Percentiles rank a stretch among this genome's conserved stretches.
These are phyloP conservation scores for Stictocephala bisonia DNA, from an alignment of 2,888 invertebrate species.

Conservation along the genomic window DNA sequence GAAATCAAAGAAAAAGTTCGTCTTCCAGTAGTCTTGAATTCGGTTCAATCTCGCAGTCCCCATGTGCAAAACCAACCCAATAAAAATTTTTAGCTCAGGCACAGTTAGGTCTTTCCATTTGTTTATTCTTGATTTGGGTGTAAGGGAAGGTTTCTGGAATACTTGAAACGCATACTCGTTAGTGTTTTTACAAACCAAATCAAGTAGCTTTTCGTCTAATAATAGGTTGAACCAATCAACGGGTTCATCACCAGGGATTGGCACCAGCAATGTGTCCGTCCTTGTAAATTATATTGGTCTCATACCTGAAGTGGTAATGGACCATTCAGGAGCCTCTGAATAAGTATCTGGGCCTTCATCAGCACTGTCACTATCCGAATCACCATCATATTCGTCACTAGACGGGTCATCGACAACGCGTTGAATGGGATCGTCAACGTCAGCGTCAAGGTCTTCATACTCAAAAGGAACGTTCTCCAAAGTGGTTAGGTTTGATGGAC, in stretches of 20 bases:
- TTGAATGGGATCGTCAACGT: neutral
- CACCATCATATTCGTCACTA: neutral
- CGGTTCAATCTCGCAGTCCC: constrained; percentile 45
- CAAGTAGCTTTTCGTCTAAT: neutral
- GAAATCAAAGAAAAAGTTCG: constrained; percentile 33
- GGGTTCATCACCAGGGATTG: neutral
- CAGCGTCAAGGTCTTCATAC: neutral
- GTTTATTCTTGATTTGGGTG: too few relatives aligned
- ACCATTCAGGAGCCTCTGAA: constrained; percentile 1
- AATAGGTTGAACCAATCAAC: constrained; percentile 3
- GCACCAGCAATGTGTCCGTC: neutral
- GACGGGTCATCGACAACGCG: neutral
- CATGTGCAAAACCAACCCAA: constrained; percentile 46
- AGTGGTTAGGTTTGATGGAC: too few relatives aligned
- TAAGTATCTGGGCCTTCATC: neutral
- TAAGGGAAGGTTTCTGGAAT: neutral
- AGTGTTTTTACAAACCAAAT: neutral
- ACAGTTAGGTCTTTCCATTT: constrained; percentile 4
- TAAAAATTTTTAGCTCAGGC: constrained; percentile 28
- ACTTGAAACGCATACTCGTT: neutral
- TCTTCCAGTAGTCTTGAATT: constrained; percentile 46
- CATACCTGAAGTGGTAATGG: constrained; percentile 3
- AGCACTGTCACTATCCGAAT: neutral
- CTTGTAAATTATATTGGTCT: constrained; percentile 2
- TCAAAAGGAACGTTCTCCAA: too few relatives aligned